Evolutionary conservation across 2,888 invertebrate species (phyloP), one percentile per base, ranked within the genome.

Genomic region (Chloroclystis v-ata): DNA sequence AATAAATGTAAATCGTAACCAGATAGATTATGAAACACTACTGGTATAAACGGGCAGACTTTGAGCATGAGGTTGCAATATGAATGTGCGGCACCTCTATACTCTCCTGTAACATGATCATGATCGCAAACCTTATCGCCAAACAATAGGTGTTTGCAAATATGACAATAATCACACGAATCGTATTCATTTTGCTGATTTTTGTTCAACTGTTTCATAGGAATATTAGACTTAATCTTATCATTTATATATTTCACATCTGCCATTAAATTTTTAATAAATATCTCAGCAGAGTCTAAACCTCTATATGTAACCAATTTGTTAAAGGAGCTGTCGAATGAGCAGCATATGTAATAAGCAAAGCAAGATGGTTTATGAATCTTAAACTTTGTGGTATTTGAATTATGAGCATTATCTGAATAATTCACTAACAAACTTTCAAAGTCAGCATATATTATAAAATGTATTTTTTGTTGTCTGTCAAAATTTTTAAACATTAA

Each of bases 1-100:
- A 43, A 43, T 29, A 35, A 11, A 11, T 20, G n/a, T n/a, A n/a
- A n/a, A n/a, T n/a, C n/a, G n/a, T n/a, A n/a, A n/a, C n/a, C n/a
- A n/a, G n/a, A n/a, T 12, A 43, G n/a, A 28, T 43, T 43, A 28
- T 43, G 42, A 12, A 43, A 43, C 8, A 43, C 28, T 2, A 43
- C 13, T 10, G 35, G 42, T 12, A 43, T 43, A n/a, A 43, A 43
- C 28, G 42, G 28, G 7, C 28, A 43, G 7, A 28, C 26, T 35
- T 6, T 35, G 8, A 20, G 11, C 26, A 35, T 43, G 28, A 43
- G 35, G 12, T 43, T 43, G 28, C 42, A 43, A 20, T 43, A 20
- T 20, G 43, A 43, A 7, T 43, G 28, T 7, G 35, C 43, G n/a
- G 43, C 28, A 4, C 35, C 43, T 43, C 35, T 35, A 8, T 14